Base-by-base conservation (phyloP, 53 echinoderm and acorn worm genomes). In the Holothuria scabra region DNA sequence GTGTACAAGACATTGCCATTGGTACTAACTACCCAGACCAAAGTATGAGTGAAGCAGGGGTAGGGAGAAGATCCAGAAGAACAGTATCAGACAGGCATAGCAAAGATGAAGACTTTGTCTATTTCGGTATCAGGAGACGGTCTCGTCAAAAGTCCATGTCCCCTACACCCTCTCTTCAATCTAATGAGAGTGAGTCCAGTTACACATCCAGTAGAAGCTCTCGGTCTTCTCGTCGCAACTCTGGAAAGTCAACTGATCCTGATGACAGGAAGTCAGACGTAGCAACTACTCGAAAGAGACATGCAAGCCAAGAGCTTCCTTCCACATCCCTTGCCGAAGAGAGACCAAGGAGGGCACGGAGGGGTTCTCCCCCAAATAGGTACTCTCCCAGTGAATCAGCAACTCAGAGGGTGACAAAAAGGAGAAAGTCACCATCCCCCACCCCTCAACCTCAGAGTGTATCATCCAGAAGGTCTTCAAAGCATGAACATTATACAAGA, bases 301-400 rank as follows among this genome's bases (percentile, higher is more conserved):
- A 68, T 26, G 70, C 71, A 21, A 85, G 74, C 52, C 60, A 85
- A 74, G 71, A 70, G 18, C 56, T 44, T 33, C 69, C 59, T 56
- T 80, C 67, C 26, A 59, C 80, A 31, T 70, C 71, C 2, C 79
- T 68, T 31, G 26, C 60, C 0, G 89, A 79, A 60, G 59, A 79
- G 41, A 76, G 64, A 63, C 90, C 91, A 44, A 86, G 82, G 7
- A 70, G 93, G 56, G 65, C 93, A 21, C 67, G 93, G 78, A 89
- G 86, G 24, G 83, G 89, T 24, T 94, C 94, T 7, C 91, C 94
- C 44, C 95, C 95, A 8, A 78, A 67, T 8, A 41, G 93, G 14
- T 93, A 90, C 75, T 93, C 95, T 38, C 93, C 95, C 11, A 95
- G 91, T 49, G 93, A 93, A 29, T 82, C 67, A 52, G 84, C 85